phyloP scores from a whole-genome alignment of 2,888 invertebrate genomes.

The Odontomyia ornata region DNA sequence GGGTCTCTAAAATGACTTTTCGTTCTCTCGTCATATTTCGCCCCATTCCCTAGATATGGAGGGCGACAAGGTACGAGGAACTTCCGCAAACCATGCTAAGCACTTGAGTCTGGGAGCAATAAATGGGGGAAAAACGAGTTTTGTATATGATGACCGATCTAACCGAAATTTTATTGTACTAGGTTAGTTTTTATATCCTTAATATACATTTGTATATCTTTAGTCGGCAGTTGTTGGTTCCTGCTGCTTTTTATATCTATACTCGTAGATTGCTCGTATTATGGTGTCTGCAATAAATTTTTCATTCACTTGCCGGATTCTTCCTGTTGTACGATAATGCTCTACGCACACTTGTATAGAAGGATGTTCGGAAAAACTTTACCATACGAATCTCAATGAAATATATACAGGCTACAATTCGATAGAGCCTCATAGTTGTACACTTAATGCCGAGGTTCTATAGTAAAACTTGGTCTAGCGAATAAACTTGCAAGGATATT shows the following conservation, averaged over 20 bases:
- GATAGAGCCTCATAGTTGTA: background rate
- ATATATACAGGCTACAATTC: background rate
- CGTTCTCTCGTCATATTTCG: slow-evolving; percentile 25
- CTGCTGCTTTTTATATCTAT: slow-evolving; percentile 11
- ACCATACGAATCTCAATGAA: slow-evolving; percentile 13
- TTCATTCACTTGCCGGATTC: slow-evolving; percentile 49
- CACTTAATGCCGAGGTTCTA: background rate
- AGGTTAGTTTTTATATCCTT: slow-evolving; percentile 53
- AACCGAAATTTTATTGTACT: slow-evolving; percentile 55
- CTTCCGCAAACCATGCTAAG: background rate
- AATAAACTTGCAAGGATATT: background rate
- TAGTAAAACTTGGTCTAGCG: background rate
- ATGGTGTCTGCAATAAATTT: slow-evolving; percentile 51
- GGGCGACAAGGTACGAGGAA: background rate
- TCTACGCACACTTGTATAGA: slow-evolving; percentile 14
- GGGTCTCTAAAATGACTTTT: slow-evolving; percentile 18
- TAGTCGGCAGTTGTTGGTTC: background rate
- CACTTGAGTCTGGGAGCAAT: slow-evolving; percentile 3
- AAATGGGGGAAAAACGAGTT: slow-evolving; percentile 24
- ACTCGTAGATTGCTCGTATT: slow-evolving; percentile 29
- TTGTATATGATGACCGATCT: slow-evolving; percentile 40
- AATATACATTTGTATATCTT: slow-evolving; percentile 43
- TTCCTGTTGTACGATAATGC: background rate
- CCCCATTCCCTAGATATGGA: background rate
- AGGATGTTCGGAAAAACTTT: slow-evolving; percentile 24